A percentile compares a stretch with the other conserved stretches of the same genome.
phyloP scores from a whole-genome alignment of 2,113 vertebrate genomes.

The Gallinago media region DNA sequence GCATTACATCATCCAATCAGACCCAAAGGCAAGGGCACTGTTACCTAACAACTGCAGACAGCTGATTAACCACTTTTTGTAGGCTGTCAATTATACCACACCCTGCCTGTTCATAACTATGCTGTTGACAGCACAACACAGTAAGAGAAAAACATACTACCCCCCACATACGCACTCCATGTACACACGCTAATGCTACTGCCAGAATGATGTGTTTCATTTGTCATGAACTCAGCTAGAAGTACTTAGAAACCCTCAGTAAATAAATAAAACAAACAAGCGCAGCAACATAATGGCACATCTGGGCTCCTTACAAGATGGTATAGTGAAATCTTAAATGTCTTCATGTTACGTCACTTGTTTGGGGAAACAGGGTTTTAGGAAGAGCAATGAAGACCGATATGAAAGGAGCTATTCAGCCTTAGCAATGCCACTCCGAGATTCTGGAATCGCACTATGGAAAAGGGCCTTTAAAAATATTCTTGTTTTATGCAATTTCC shows the following conservation, averaged over 20 bases:
- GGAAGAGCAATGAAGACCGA: background rate
- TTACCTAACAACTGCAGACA: slow-evolving; percentile 45
- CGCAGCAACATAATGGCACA: background rate
- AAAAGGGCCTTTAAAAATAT: background rate
- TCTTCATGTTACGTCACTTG: background rate
- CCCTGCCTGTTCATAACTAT: background rate
- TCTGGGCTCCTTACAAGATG: background rate
- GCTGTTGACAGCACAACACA: slow-evolving; percentile 11
- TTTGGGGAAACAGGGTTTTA: background rate
- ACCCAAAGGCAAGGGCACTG: slow-evolving; percentile 19
- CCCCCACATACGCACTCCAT: background rate
- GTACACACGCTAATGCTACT: background rate
- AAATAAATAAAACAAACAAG: slow-evolving; percentile 9
- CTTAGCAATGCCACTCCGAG: background rate
- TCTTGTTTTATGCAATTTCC: background rate
- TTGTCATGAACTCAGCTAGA: background rate
- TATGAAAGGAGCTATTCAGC: background rate
- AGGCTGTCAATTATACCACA: slow-evolving; percentile 32
- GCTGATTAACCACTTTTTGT: slow-evolving; percentile 51
- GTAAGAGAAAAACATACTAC: background rate
- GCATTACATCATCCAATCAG: slow-evolving; percentile 31
- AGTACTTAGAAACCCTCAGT: background rate
- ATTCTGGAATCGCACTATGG: background rate
- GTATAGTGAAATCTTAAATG: background rate
- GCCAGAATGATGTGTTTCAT: background rate